Evolutionary conservation across 53 echinoderm and acorn worm genomes (phyloP).

Genomic region (Crossaster papposus): DNA sequence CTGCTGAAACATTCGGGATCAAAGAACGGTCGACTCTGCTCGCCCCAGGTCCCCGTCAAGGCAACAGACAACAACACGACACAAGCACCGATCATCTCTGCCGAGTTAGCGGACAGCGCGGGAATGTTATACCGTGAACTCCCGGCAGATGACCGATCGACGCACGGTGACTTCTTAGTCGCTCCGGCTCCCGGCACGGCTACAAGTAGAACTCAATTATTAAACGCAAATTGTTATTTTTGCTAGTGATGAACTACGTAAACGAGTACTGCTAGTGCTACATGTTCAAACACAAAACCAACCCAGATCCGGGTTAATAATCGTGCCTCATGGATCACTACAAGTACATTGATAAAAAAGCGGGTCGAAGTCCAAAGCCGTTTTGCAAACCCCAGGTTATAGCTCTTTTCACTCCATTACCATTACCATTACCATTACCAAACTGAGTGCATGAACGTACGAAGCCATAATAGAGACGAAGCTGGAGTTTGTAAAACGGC

Average conservation of each 20-base stretch:
- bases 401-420: too few relatives aligned
- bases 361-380: constrained; percentile 2
- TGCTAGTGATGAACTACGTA: too few relatives aligned
- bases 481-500: too few relatives aligned
- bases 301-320: not conserved
- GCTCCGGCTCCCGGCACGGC: not conserved
- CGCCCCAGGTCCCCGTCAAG: not conserved
- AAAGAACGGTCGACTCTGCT: not conserved
- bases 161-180: not conserved
- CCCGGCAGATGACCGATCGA: not conserved
- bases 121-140: not conserved
- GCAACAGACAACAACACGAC: not conserved
- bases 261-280: too few relatives aligned
- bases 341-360: not conserved
- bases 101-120: not conserved
- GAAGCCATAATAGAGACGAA: too few relatives aligned
- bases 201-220: too few relatives aligned
- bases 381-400: too few relatives aligned
- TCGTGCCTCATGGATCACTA: not conserved
- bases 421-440: too few relatives aligned
- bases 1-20: constrained; percentile 15
- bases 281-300: not conserved
- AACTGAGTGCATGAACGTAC: too few relatives aligned
- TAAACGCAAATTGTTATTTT: too few relatives aligned
- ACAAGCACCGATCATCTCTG: not conserved